Percentiles rank a stretch among this genome's conserved stretches.
phyloP scores from a whole-genome alignment of 2,113 vertebrate genomes.

The Gnathonemus echidnorhynchus region DNA sequence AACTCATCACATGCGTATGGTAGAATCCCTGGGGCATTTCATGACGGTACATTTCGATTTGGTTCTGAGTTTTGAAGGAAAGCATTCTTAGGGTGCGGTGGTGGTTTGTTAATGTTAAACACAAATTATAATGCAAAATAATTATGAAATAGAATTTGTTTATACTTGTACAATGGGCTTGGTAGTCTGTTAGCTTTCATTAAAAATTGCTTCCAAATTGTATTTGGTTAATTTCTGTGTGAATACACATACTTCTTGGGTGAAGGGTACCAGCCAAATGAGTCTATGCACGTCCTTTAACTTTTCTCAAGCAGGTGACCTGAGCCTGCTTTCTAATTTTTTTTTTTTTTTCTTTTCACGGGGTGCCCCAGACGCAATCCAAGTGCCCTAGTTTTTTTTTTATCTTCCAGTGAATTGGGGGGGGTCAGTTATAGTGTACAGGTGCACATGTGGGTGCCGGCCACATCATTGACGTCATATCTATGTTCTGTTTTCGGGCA shows the following conservation, averaged over 20 bases:
- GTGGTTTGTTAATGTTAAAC: background rate
- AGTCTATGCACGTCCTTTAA: background rate
- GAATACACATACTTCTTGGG: background rate
- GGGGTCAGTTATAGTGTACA: background rate
- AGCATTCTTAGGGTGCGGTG: background rate
- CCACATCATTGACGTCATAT: background rate
- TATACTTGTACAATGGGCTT: background rate
- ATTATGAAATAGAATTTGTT: background rate
- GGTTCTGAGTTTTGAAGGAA: background rate
- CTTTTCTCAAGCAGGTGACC: background rate
- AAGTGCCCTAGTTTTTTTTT: background rate
- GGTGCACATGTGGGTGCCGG: background rate
- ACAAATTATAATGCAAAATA: background rate
- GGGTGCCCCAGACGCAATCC: background rate
- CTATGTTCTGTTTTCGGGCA: background rate
- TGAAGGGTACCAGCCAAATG: background rate
- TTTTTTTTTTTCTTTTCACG: background rate
- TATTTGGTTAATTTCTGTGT: background rate
- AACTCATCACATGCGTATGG: background rate
- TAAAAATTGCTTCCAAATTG: background rate
- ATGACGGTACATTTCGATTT: background rate
- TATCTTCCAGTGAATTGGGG: background rate
- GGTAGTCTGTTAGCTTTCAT: background rate
- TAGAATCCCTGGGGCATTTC: background rate
- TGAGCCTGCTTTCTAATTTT: background rate